Conservation (phyloP, 2,888 invertebrate genomes). For the Callosobruchus maculatus region DNA sequence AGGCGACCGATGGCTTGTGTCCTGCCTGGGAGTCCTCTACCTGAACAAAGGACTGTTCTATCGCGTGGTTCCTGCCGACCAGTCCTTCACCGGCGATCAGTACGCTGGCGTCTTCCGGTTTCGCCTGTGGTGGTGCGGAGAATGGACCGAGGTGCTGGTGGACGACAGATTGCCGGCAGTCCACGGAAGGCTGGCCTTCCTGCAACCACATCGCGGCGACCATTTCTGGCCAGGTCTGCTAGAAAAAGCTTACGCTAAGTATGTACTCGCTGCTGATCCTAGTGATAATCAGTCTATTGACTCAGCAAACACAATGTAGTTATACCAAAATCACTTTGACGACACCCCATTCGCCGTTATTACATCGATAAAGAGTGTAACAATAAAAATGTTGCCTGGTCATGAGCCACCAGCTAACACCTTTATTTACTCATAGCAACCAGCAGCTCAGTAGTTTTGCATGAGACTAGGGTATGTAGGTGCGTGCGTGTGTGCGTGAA, state of each 20-base stretch:
- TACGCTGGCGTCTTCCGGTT: conserved; percentile 84
- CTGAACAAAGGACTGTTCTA: conserved; percentile 85
- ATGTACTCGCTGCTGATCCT: too few relatives aligned
- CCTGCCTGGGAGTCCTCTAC: conserved; percentile 80
- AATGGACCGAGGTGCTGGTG: conserved; percentile 86
- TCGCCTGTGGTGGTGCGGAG: conserved; percentile 90
- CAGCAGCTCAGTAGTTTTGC: too few relatives aligned
- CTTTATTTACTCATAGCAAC: too few relatives aligned
- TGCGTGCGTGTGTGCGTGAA: too few relatives aligned
- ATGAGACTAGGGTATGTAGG: too few relatives aligned
- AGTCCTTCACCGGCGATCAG: conserved; percentile 66
- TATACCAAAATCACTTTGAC: too few relatives aligned
- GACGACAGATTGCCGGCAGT: conserved; percentile 88
- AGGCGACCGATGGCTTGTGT: conserved; percentile 90
- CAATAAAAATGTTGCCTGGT: too few relatives aligned
- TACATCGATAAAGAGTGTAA: too few relatives aligned
- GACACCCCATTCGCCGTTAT: too few relatives aligned
- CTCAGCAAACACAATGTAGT: too few relatives aligned
- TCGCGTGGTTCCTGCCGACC: conserved; percentile 87
- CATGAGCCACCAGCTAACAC: too few relatives aligned
- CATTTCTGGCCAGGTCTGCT: conserved; percentile 87
- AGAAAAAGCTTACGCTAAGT: conserved; percentile 93
- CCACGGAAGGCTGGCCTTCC: conserved; percentile 79
- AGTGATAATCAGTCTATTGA: too few relatives aligned
- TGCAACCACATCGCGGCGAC: conserved; percentile 75